Evolutionary conservation across 2,797 vertebrate species (phyloP), one percentile per base, ranked within the genome.

Genomic region (Eurystomus glaucurus): DNA sequence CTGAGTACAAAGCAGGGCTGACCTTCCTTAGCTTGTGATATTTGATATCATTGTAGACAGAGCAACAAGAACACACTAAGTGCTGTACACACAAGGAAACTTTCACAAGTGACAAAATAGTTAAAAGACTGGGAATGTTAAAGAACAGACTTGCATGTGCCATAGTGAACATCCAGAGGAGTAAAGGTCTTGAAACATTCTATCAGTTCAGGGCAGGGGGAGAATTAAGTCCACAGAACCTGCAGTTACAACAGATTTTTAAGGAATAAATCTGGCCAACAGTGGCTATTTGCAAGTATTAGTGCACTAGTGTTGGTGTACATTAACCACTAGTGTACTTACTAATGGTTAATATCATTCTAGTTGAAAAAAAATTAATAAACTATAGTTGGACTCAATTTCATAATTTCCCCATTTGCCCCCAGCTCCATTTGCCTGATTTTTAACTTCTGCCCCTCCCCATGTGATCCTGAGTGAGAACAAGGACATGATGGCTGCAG

Each of bases 301-400:
- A 12, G 37, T 15, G 68, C 88, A 62, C 78, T 80, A 74, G 68
- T 66, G 31, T 79, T 88, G 61, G 68, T 90, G 85, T 85, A 88
- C 33, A 68, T 86, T 93, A 96, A 95, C 79, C 52, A 86, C 52
- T 45, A 14, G 52, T 33, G 39, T 82, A 69, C 66, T 74, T 66
- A 51, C 6, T 82, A 58, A 76, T 55, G 20, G 75, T 92, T 94
- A 90, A 91, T 86, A 26, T 85, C 75, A 71, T 96, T 91, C 69
- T 78, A 81, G 33, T 61, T 85, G 2, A 78, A 95, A 88, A 92
- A 87, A 50, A 64, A 20, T 33, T 55, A 66, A 72, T 72, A 69
- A 85, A 50, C 18, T 90, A 8, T 39, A 48, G 8, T 55, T 83
- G 35, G 22, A 55, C 39, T 77, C 48, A 74, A 64, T 82, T 70